phyloP scores from a whole-genome alignment of 2,888 invertebrate genomes.

The Lepidochitona cinerea region DNA sequence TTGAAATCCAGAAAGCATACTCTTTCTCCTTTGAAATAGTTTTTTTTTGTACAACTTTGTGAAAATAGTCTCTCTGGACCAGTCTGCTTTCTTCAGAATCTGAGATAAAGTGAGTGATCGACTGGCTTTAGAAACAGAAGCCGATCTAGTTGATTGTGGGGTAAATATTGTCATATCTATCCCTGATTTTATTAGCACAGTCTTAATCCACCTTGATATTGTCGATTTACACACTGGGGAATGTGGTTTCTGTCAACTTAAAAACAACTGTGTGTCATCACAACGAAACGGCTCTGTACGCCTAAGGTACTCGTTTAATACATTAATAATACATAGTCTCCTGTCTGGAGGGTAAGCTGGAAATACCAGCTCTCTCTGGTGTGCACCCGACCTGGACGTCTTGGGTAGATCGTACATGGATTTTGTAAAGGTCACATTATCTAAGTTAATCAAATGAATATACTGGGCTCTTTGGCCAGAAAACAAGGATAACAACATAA shows the following conservation, averaged over 20 bases:
- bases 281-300: too few species aligned
- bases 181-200: slow-evolving; percentile 14
- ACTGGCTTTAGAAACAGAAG: too few species aligned
- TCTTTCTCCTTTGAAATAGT: neutral
- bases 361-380: slow-evolving; percentile 12
- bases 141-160: slow-evolving; percentile 27
- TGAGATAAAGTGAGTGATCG: neutral
- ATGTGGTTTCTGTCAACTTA: slow-evolving; percentile 15
- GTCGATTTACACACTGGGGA: slow-evolving; percentile 16
- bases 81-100: neutral
- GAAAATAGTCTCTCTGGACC: neutral
- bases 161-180: slow-evolving; percentile 26
- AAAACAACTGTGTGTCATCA: slow-evolving; percentile 9
- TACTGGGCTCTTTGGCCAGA: slow-evolving; percentile 25
- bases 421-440: slow-evolving; percentile 9
- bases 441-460: slow-evolving; percentile 14
- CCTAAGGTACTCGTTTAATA: neutral
- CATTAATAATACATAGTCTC: slow-evolving; percentile 14
- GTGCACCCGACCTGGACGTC: slow-evolving; percentile 23
- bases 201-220: slow-evolving; percentile 26
- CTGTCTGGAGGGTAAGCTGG: too few species aligned
- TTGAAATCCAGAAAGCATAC: neutral
- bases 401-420: slow-evolving; percentile 21
- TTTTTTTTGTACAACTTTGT: neutral
- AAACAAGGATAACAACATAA: slow-evolving; percentile 23